Evolutionary conservation across 2,113 vertebrate genomes (phyloP).

Genomic region (Cyanistes caeruleus): DNA sequence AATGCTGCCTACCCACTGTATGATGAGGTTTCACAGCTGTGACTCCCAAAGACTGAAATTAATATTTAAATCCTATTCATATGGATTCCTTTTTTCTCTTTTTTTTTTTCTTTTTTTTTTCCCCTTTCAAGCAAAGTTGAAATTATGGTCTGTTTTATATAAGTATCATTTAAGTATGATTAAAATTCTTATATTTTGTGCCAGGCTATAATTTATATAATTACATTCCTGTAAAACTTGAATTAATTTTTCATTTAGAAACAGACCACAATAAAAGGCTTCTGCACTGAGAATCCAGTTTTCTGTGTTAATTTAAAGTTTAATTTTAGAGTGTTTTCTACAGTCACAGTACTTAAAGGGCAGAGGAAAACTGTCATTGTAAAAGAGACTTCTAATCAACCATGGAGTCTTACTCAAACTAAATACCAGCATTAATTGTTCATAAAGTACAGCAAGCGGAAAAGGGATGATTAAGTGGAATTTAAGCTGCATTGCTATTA

Average conservation of each 20-base stretch:
- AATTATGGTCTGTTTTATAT: constrained; percentile 10
- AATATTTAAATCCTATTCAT: neutral
- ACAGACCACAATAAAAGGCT: constrained; percentile 16
- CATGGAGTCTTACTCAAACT: neutral
- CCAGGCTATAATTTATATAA: constrained; percentile 32
- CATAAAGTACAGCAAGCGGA: constrained; percentile 8
- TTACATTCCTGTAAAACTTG: constrained; percentile 38
- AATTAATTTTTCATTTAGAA: constrained; percentile 45
- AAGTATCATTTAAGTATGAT: neutral
- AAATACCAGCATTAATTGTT: constrained; percentile 33
- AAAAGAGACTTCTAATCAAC: constrained; percentile 28
- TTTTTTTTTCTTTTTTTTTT: no score
- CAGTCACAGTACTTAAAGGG: neutral
- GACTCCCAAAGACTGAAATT: neutral
- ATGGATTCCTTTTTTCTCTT: neutral
- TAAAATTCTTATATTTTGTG: neutral
- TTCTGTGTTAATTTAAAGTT: neutral
- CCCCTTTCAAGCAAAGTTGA: neutral
- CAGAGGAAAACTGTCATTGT: constrained; percentile 9
- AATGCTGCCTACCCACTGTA: neutral
- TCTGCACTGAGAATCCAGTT: neutral
- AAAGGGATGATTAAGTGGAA: constrained; percentile 45
- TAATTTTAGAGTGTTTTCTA: constrained; percentile 14
- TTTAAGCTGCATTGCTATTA: constrained; percentile 25
- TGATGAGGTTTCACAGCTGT: neutral